Evolutionary conservation across 1,140 invertebrate species (phyloP).

Genomic region (Saccostrea echinata): DNA sequence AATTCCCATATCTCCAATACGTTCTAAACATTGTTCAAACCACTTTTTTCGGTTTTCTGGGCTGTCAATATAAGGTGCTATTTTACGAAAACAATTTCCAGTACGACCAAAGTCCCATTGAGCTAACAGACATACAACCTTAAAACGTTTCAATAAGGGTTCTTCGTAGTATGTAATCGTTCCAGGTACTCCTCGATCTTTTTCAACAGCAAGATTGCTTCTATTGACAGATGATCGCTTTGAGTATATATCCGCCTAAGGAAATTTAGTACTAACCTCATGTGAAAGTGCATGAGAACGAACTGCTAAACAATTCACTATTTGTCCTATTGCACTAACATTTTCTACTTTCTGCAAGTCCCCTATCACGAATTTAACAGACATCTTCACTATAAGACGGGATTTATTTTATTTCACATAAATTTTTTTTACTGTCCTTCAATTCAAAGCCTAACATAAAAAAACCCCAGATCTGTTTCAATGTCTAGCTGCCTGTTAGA

Average conservation of each 20-base stretch:
- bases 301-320: slow-evolving; percentile 9
- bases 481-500: no score
- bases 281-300: background rate
- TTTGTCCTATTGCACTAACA: background rate
- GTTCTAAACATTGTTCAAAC: slow-evolving; percentile 11
- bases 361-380: background rate
- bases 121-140: background rate
- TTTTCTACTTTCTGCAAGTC: background rate
- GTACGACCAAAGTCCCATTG: background rate
- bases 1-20: background rate
- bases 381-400: no score
- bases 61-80: slow-evolving; percentile 1
- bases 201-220: background rate
- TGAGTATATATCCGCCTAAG: background rate
- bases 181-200: background rate
- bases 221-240: background rate
- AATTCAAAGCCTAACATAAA: no score
- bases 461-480: no score
- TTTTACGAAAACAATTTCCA: background rate
- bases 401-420: no score
- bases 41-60: background rate
- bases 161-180: background rate
- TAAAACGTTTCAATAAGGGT: background rate
- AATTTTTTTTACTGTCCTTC: no score
- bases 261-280: background rate